A percentile compares a stretch with the other conserved stretches of the same genome.
Conservation (phyloP, 2,797 vertebrate genomes). For the Neosilurus mollespiculum region DNA sequence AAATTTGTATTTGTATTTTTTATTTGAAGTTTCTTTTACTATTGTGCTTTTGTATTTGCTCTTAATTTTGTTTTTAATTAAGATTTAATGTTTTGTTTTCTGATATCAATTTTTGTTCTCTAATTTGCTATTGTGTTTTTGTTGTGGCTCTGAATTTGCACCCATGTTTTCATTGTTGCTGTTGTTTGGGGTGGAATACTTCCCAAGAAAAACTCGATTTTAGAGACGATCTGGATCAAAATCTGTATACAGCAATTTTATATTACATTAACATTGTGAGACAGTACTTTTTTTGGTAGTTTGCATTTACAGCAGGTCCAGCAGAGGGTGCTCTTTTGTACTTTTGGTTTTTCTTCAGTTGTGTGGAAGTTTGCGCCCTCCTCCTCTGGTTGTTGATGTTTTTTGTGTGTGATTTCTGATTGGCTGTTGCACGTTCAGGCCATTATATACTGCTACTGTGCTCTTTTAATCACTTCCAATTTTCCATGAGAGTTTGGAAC, state of each 20-base stretch:
- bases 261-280: too few species aligned
- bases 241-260: too few species aligned
- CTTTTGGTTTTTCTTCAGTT: too few species aligned
- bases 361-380: too few species aligned
- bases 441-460: neutral
- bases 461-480: neutral
- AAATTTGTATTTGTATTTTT: neutral
- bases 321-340: too few species aligned
- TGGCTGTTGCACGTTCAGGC: neutral
- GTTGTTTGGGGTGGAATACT: too few species aligned
- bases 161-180: neutral
- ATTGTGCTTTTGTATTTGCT: neutral
- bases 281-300: too few species aligned
- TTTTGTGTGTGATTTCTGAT: neutral
- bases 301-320: too few species aligned
- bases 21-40: neutral
- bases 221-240: too few species aligned
- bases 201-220: too few species aligned
- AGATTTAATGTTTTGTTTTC: neutral
- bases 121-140: neutral
- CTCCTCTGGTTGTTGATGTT: too few species aligned
- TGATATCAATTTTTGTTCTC: neutral
- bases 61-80: neutral
- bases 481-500: neutral
- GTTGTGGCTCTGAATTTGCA: neutral